These are phyloP conservation scores for Lycia hirtaria DNA, from an alignment of 2,888 invertebrate genomes.

Conservation along the genomic window DNA sequence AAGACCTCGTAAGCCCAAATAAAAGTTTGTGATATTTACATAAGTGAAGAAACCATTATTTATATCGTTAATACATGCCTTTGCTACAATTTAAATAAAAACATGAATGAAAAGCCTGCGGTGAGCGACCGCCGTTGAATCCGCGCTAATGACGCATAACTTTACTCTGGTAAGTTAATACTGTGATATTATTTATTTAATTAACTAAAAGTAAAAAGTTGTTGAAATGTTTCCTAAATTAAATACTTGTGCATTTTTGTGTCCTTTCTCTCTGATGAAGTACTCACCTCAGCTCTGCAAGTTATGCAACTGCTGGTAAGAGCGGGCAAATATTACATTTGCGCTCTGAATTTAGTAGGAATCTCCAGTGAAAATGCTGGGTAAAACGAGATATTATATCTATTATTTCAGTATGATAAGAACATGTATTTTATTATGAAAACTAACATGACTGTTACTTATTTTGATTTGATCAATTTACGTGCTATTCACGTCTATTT, in stretches of 20 bases:
- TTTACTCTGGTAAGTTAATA: slow-evolving; percentile 44
- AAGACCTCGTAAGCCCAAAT: neutral
- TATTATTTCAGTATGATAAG: too few relatives aligned
- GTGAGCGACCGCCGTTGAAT: slow-evolving; percentile 46
- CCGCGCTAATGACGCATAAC: slow-evolving; percentile 55
- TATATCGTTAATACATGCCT: slow-evolving; percentile 2
- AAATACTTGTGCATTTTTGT: neutral
- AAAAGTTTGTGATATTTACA: neutral
- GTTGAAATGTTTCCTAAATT: neutral
- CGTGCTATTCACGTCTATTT: too few relatives aligned
- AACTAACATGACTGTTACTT: too few relatives aligned
- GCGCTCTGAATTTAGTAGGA: too few relatives aligned
- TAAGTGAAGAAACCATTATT: neutral
- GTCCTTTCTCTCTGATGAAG: too few relatives aligned
- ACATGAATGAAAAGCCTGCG: slow-evolving; percentile 44
- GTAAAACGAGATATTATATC: too few relatives aligned
- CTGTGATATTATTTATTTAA: slow-evolving; percentile 18
- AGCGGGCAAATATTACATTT: too few relatives aligned
- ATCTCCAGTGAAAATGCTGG: too few relatives aligned
- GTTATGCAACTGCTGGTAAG: too few relatives aligned
- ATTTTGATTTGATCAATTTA: too few relatives aligned
- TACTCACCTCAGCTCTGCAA: too few relatives aligned
- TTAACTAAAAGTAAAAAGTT: neutral
- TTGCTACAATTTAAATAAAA: slow-evolving; percentile 41
- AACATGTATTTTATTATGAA: too few relatives aligned